Base-by-base conservation (phyloP, 2,888 invertebrate species). In the Monochamus alternatus region DNA sequence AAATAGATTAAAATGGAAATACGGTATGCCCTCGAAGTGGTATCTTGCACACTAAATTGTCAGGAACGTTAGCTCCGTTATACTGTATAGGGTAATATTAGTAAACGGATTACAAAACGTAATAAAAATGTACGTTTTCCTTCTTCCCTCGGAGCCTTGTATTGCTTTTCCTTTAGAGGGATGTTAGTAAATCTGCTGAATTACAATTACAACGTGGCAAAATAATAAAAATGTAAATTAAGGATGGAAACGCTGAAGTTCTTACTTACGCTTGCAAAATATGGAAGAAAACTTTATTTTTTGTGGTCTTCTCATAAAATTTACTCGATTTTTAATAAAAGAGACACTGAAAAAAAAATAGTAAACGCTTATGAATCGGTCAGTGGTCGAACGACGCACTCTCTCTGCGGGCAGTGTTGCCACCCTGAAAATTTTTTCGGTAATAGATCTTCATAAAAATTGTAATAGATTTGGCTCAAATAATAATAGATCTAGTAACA, bases 221-320 rank as follows among this genome's bases (percentile, higher is more conserved):
- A 65, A 51, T 65, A 65, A 65, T 65, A 65, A 65, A 65, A 65
- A 65, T 65, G 65, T 31, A 65, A 65, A 65, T 65, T 22, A 51
- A 51, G 51, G 44, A 22, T 10, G 51, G 51, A 52, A 30, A 12
- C 47, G 47, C 47, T 0, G 65, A 65, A 3, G 12, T 65, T 12
- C 10, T 31, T 12, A 51, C 8, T n/a, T 31, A 1, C 44, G 43
- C 22, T 64, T 64, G 8, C 22, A 14, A 22, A 8, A 43, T 3
- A 38, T n/a, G 8, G 10, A 9, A 43, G 22, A 63, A n/a, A n/a
- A n/a, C n/a, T 63, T 63, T 44, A 9, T 12, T 12, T 43, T 62
- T 62, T 62, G 52, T n/a, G n/a, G n/a, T n/a, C n/a, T n/a, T n/a
- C n/a, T n/a, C n/a, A n/a, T n/a, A n/a, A n/a, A n/a, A n/a, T n/a